These are phyloP conservation scores for Tetanocera ferruginea DNA, from an alignment of 2,888 invertebrate species.

Conservation along the genomic window DNA sequence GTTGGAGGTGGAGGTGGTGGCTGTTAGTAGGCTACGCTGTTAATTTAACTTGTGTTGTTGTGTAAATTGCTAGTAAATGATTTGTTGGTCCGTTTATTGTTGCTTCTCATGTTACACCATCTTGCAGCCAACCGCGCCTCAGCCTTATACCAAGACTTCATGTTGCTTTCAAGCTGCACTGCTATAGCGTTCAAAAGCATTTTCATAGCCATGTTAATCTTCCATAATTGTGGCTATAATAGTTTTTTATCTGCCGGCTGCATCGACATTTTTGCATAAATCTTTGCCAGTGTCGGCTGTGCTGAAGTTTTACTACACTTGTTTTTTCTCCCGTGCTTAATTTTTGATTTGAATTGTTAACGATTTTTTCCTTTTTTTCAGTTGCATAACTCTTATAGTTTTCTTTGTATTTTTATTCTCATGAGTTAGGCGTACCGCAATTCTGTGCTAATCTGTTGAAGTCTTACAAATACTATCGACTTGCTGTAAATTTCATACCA, in stretches of 20 bases:
- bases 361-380: background rate
- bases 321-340: background rate
- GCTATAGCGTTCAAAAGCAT: background rate
- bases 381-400: background rate
- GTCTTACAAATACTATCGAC: too few species aligned
- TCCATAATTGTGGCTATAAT: conserved; percentile 1
- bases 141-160: background rate
- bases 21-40: too few species aligned
- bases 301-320: background rate
- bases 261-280: background rate
- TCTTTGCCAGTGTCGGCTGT: background rate
- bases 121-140: background rate
- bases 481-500: too few species aligned
- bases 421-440: too few species aligned
- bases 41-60: too few species aligned
- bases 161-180: background rate
- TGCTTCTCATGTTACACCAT: background rate
- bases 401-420: too few species aligned
- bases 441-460: too few species aligned
- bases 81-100: background rate
- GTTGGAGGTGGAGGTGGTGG: too few species aligned
- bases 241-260: conserved; percentile 3
- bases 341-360: too few species aligned
- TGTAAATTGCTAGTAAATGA: too few species aligned
- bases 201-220: background rate